Percentiles rank a stretch among this genome's conserved stretches.
Conservation (phyloP, 2,888 invertebrate species). For the Boloria euphrosyne region DNA sequence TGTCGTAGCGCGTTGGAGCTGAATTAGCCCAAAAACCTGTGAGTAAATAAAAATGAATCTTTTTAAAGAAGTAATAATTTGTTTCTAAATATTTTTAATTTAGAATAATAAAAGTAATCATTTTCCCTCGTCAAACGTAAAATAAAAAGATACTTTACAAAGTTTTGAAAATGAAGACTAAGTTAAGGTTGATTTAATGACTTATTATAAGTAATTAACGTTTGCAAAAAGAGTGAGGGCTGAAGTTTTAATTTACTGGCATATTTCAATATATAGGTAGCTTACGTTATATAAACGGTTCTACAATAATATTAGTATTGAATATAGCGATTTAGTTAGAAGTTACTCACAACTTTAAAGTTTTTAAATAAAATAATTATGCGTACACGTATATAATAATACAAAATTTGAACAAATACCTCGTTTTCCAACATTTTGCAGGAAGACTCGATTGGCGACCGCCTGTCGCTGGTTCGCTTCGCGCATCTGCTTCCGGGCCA, state of each 20-base stretch:
- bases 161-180: too few relatives aligned
- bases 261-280: too few relatives aligned
- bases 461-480: conserved; percentile 87
- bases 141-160: conserved; percentile 1
- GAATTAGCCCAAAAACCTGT: conserved; percentile 72
- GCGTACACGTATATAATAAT: too few relatives aligned
- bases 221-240: too few relatives aligned
- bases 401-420: conserved; percentile 46
- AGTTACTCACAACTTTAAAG: too few relatives aligned
- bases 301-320: too few relatives aligned
- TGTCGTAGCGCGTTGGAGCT: conserved; percentile 65
- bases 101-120: not conserved
- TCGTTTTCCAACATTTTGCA: conserved; percentile 91
- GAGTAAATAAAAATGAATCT: conserved; percentile 29
- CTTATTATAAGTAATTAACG: too few relatives aligned
- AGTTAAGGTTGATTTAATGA: too few relatives aligned
- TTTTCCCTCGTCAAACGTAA: not conserved
- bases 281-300: too few relatives aligned
- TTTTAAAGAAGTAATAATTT: conserved; percentile 7
- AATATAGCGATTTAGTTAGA: too few relatives aligned
- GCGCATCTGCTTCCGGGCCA: conserved; percentile 91
- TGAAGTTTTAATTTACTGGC: too few relatives aligned
- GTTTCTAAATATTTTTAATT: not conserved
- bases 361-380: too few relatives aligned
- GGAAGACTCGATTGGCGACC: conserved; percentile 87